Evolutionary conservation across 1,140 invertebrate species (phyloP), one percentile per base, ranked within the genome.

Genomic region (Aphaenogaster floridana): DNA sequence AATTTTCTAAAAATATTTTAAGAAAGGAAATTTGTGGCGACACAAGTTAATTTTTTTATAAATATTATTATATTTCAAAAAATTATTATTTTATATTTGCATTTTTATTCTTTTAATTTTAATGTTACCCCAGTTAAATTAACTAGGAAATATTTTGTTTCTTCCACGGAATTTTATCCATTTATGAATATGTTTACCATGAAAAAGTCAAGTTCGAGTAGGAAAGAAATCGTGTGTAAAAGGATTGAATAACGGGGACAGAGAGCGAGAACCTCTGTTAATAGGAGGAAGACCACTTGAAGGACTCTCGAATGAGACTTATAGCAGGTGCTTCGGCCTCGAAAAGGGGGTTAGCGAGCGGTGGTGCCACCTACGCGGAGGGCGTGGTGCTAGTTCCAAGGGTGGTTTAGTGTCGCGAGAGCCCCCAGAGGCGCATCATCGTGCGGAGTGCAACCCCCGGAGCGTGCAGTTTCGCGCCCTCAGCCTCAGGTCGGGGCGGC

Each of bases 371-470:
- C 95, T 95, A 92, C 93, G 93, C 91, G 93, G 93, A 96, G 96
- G 95, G 95, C 94, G 96, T 94, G 95, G 94, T 92, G 93, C 92
- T 91, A 92, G 93, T 93, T 89, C 92, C 88, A 95, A 95, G 95
- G 94, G 94, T 74, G 87, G 90, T 80, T 92, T 89, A 92, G 92
- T 93, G 57, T 74, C 79, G 89, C 88, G 92, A 90, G 86, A 90
- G 87, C 89, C 84, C 34, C 89, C 54, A 84, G 86, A 89, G 83
- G 86, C 89, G 92, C 91, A 90, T 84, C 92, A 92, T 91, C 93
- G 93, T 64, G 78, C 28, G 71, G 66, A 61, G 45, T 42, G 79
- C 59, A 91, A 85, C 92, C 81, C 91, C 92, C 85, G 80, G 77
- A 71, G 86, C 87, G 89, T 85, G 54, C 66, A 71, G 66, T 83